A percentile compares a stretch with the other conserved stretches of the same genome.
Evolutionary conservation across 2,888 invertebrate genomes (phyloP).

Genomic region (Tetragnatha montana): DNA sequence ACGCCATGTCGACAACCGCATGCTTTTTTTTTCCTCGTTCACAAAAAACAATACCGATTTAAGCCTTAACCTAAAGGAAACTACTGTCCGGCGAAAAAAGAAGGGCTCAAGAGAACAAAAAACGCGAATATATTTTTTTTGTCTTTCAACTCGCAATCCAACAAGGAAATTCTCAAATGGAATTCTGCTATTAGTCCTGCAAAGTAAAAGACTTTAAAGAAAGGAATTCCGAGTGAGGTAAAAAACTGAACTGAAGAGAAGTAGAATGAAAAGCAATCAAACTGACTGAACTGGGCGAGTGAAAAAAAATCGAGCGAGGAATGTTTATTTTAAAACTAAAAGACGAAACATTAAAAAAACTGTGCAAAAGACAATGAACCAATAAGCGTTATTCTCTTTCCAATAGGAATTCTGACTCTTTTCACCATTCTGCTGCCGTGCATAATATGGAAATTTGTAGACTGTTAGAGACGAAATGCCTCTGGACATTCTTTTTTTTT

Average conservation of each 20-base stretch:
- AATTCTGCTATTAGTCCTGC: constrained; percentile 52
- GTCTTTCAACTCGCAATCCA: constrained; percentile 30
- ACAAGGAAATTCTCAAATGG: constrained; percentile 44
- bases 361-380: constrained; percentile 24
- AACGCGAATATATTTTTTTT: not conserved
- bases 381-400: not conserved
- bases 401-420: constrained; percentile 28
- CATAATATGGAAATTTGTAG: constrained; percentile 35
- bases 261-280: constrained; percentile 59
- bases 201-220: constrained; percentile 56
- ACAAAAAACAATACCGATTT: constrained; percentile 31
- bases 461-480: constrained; percentile 29
- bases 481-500: constrained; percentile 15
- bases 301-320: constrained; percentile 23
- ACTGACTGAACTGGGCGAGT: constrained; percentile 30
- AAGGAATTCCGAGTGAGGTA: constrained; percentile 30
- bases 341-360: constrained; percentile 14
- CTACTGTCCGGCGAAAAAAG: constrained; percentile 20
- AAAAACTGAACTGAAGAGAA: constrained; percentile 38
- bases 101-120: not conserved
- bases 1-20: constrained; percentile 19
- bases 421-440: constrained; percentile 3
- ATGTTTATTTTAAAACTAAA: constrained; percentile 51
- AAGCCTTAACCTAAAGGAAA: constrained; percentile 50
- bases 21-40: constrained; percentile 6